A percentile compares a stretch with the other conserved stretches of the same genome.
Evolutionary conservation across 1,140 invertebrate species (phyloP).

Genomic region (Latrodectus geometricus): DNA sequence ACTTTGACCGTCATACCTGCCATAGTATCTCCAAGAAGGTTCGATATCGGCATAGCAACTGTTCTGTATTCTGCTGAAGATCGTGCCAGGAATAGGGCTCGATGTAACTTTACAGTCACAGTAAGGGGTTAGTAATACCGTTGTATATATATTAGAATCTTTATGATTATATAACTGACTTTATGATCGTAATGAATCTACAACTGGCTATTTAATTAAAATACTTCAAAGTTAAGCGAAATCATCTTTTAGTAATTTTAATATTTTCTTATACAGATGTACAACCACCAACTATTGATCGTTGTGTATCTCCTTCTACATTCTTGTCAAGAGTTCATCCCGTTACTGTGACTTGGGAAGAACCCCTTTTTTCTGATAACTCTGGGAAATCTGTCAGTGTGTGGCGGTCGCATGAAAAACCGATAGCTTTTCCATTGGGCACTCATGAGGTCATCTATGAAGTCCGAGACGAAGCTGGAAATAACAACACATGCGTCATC

Average conservation of each 20-base stretch:
- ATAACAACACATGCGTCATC: constrained; percentile 74
- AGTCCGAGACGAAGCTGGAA: constrained; percentile 74
- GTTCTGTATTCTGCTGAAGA: constrained; percentile 71
- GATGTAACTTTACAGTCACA: constrained; percentile 70
- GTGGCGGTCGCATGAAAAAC: constrained; percentile 70
- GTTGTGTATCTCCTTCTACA: constrained; percentile 74
- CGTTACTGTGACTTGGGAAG: constrained; percentile 74
- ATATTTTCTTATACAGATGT: constrained; percentile 70
- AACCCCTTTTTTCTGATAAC: constrained; percentile 79
- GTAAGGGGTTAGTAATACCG: constrained; percentile 69
- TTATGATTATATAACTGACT: not conserved
- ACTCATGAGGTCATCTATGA: constrained; percentile 74
- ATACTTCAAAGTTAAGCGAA: too few species aligned
- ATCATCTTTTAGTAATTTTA: too few species aligned
- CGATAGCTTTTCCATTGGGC: constrained; percentile 72
- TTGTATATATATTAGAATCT: too few species aligned
- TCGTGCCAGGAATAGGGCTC: constrained; percentile 69
- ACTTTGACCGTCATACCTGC: constrained; percentile 72
- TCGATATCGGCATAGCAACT: constrained; percentile 70
- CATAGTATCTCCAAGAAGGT: constrained; percentile 69
- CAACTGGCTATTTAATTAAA: not conserved
- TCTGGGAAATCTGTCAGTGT: constrained; percentile 72
- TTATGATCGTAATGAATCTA: not conserved
- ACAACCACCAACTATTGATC: constrained; percentile 76
- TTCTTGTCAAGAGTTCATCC: constrained; percentile 70